Conservation (phyloP, 1,140 invertebrate species). For the Armadillidium nasatum region DNA sequence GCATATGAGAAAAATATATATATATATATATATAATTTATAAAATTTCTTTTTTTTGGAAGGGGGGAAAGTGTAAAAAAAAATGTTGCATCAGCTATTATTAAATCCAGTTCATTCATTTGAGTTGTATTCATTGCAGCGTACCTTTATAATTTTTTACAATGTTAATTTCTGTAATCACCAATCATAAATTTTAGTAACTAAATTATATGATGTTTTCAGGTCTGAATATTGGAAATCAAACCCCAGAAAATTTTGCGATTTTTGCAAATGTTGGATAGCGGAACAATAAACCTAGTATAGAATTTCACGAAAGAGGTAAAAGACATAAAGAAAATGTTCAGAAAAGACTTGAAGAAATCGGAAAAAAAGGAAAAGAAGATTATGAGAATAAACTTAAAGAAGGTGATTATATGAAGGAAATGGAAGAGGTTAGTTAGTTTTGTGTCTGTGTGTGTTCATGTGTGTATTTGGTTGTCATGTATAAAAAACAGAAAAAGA, state of each 20-base stretch:
- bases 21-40: no score
- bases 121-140: no score
- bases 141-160: no score
- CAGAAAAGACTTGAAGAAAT: slow-evolving; percentile 78
- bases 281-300: slow-evolving; percentile 94
- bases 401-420: slow-evolving; percentile 73
- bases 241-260: slow-evolving; percentile 92
- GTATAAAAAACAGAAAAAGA: not conserved
- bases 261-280: slow-evolving; percentile 97
- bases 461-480: not conserved
- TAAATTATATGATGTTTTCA: slow-evolving; percentile 32
- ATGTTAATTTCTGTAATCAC: not conserved
- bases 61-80: no score
- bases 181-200: slow-evolving; percentile 7
- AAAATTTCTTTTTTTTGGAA: no score
- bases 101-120: no score
- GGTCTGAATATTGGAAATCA: slow-evolving; percentile 96
- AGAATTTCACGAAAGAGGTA: slow-evolving; percentile 91
- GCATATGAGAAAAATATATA: no score
- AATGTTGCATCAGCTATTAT: no score
- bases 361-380: slow-evolving; percentile 74
- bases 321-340: slow-evolving; percentile 89
- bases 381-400: slow-evolving; percentile 65
- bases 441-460: slow-evolving; percentile 6
- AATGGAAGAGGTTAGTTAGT: slow-evolving; percentile 69